phyloP scores from a whole-genome alignment of 2,797 vertebrate species.

The Pseudochirops corinnae region DNA sequence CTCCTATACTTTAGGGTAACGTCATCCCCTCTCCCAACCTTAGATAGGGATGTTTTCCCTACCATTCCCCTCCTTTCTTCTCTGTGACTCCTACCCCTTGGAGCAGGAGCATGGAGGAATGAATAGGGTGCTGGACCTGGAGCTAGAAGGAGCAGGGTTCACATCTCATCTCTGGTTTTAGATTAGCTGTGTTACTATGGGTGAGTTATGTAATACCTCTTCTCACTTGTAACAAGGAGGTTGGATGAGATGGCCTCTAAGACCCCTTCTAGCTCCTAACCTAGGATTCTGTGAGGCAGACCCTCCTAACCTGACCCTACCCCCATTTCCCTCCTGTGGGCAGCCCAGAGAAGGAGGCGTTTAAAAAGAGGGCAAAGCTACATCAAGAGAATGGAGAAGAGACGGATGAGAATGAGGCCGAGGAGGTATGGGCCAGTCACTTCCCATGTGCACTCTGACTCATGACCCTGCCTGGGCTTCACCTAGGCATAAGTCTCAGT shows the following conservation, averaged over 20 bases:
- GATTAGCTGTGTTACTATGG: not conserved
- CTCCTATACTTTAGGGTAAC: fast-evolving
- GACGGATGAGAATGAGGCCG: constrained; percentile 92
- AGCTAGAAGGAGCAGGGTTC: not conserved
- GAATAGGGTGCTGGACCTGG: not conserved
- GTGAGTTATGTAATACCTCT: not conserved
- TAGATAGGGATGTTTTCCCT: not conserved
- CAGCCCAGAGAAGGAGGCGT: constrained; percentile 93
- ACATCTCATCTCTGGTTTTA: not conserved
- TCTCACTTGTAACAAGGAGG: not conserved
- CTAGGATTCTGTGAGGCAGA: fast-evolving
- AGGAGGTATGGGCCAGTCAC: constrained; percentile 86
- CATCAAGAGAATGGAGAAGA: constrained; percentile 89
- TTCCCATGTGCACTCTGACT: fast-evolving
- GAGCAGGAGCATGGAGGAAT: not conserved
- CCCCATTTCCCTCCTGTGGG: not conserved
- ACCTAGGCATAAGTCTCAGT: fast-evolving
- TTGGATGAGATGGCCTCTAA: not conserved
- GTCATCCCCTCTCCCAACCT: not conserved
- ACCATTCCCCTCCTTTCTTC: not conserved
- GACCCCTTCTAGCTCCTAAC: not conserved
- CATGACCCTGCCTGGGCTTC: fast-evolving
- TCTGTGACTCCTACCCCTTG: not conserved
- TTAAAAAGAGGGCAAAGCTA: constrained; percentile 93
- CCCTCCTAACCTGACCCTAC: constrained; percentile 3